Conservation (phyloP, 2,888 invertebrate species). For the Deroplatys truncata region DNA sequence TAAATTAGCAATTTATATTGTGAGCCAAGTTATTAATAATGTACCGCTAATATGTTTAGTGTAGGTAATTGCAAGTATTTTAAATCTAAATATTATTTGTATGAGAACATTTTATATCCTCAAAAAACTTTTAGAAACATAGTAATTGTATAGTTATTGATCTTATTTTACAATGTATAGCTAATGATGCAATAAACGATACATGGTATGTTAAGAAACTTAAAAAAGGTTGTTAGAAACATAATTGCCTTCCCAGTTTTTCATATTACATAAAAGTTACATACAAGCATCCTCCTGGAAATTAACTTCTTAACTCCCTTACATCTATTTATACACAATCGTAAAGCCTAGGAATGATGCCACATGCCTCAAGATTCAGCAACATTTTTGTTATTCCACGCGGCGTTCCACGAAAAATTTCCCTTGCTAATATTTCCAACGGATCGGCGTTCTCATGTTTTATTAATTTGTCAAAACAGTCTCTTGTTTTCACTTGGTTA, state of each 20-base stretch:
- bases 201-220: no score
- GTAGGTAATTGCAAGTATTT: no score
- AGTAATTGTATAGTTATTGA: no score
- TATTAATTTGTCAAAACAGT: constrained; percentile 29
- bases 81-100: no score
- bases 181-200: no score
- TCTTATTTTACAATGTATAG: no score
- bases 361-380: not conserved
- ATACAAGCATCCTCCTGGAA: not conserved
- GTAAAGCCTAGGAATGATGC: not conserved
- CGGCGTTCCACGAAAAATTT: constrained; percentile 11
- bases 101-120: no score
- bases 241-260: not conserved
- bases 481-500: constrained; percentile 21
- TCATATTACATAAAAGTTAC: not conserved
- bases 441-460: constrained; percentile 25
- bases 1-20: no score
- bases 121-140: no score
- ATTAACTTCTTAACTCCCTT: not conserved
- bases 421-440: constrained; percentile 22
- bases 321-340: not conserved
- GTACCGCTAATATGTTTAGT: no score
- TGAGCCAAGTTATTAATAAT: no score
- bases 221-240: no score
- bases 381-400: not conserved